Percentiles rank a stretch among this genome's conserved stretches.
These are phyloP conservation scores for cat (Felis catus) DNA, from an alignment of 2,113 vertebrate genomes.

Conservation along the genomic window F.catus_Fca126_mat1.0 CM031421.1:114276001-114276500, in stretches of 20 bases:
- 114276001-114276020: neutral
- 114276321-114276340: neutral
- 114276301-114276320: fast-evolving
- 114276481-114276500: neutral
- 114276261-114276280: neutral
- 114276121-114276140: neutral
- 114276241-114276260: fast-evolving
- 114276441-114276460: too few species aligned
- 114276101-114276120: fast-evolving
- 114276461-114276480: fast-evolving
- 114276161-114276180: neutral
- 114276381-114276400: fast-evolving
- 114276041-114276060: fast-evolving
- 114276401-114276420: fast-evolving
- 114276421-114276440: fast-evolving
- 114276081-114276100: neutral
- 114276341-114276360: too few species aligned
- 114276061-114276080: neutral
- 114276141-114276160: neutral
- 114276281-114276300: neutral
- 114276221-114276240: neutral
- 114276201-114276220: neutral
- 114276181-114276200: neutral
- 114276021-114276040: neutral
- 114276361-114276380: too few species aligned